Percentiles rank a stretch among this genome's conserved stretches.
Evolutionary conservation across 2,113 vertebrate species (phyloP).

Genomic region (Coptodon rendalli): DNA sequence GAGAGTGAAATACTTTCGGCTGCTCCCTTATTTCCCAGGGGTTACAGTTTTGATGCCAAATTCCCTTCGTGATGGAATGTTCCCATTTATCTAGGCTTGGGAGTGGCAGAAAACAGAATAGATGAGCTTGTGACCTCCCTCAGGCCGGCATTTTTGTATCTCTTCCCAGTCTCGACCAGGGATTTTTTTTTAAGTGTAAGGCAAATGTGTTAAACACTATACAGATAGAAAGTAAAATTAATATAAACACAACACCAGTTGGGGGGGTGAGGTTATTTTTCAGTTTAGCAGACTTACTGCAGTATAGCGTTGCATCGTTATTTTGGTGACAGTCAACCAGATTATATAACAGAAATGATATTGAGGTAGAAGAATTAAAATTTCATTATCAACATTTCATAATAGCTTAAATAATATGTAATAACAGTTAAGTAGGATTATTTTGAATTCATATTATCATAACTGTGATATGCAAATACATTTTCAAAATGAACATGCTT

Average conservation of each 20-base stretch:
- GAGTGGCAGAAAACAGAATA: background rate
- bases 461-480: background rate
- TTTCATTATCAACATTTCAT: background rate
- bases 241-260: background rate
- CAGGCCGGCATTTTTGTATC: background rate
- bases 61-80: background rate
- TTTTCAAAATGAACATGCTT: background rate
- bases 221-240: background rate
- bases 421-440: background rate
- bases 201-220: background rate
- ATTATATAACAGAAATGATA: background rate
- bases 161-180: background rate
- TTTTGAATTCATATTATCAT: background rate
- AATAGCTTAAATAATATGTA: background rate
- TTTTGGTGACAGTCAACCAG: background rate
- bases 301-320: background rate
- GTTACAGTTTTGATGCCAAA: background rate
- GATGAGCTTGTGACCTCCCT: background rate
- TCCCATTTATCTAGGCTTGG: background rate
- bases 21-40: background rate
- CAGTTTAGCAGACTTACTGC: background rate
- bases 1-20: background rate
- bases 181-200: background rate
- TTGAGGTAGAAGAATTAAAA: background rate
- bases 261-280: background rate